Conservation (phyloP, 2,797 vertebrate genomes). For the Schizopygopsis malacanthus region DNA sequence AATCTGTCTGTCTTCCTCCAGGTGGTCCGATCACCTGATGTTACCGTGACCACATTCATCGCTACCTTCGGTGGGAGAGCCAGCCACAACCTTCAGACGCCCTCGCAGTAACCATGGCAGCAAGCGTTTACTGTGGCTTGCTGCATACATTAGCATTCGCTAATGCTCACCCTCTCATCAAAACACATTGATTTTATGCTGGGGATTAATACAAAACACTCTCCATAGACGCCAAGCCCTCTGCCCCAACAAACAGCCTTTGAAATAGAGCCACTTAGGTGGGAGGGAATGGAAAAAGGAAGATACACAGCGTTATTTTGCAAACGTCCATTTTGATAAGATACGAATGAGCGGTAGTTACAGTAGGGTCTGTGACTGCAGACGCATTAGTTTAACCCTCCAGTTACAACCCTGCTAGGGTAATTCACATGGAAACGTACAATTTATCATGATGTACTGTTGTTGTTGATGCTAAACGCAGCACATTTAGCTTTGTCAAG, state of each 20-base stretch:
- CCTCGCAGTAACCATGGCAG: slow-evolving; percentile 67
- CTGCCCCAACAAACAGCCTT: slow-evolving; percentile 58
- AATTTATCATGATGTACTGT: slow-evolving; percentile 18
- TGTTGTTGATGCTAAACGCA: slow-evolving; percentile 23
- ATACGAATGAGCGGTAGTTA: neutral
- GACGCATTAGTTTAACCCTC: neutral
- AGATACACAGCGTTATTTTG: neutral
- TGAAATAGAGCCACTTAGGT: slow-evolving; percentile 44
- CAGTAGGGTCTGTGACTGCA: neutral
- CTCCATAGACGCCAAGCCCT: slow-evolving; percentile 45
- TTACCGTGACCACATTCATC: slow-evolving; percentile 59
- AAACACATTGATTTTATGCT: slow-evolving; percentile 74
- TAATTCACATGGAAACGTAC: neutral
- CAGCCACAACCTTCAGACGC: slow-evolving; percentile 71
- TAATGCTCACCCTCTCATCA: slow-evolving; percentile 64
- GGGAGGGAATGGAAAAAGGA: neutral
- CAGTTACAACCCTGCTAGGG: slow-evolving; percentile 2
- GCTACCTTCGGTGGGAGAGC: slow-evolving; percentile 61
- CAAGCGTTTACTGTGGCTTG: slow-evolving; percentile 50
- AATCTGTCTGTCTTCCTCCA: slow-evolving; percentile 30
- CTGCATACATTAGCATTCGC: slow-evolving; percentile 66
- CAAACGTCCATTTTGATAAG: neutral
- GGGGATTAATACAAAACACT: slow-evolving; percentile 66
- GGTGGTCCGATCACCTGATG: slow-evolving; percentile 41
- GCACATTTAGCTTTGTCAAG: slow-evolving; percentile 5